Evolutionary conservation across 2,797 vertebrate genomes (phyloP).

Genomic region (Nothura maculosa): DNA sequence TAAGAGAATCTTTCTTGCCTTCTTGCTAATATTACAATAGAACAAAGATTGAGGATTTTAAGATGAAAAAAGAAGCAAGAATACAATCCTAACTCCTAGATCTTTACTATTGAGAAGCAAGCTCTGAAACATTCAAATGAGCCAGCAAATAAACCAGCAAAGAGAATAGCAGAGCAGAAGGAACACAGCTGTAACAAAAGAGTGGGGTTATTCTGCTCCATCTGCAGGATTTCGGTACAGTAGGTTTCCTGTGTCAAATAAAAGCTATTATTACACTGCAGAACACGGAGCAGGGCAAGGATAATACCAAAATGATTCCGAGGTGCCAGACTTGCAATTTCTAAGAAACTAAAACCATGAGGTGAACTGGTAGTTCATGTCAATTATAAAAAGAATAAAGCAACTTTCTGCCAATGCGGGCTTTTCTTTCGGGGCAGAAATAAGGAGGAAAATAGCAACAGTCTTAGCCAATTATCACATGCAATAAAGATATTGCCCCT

Average conservation of each 20-base stretch:
- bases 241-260: conserved; percentile 61
- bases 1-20: neutral
- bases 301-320: conserved; percentile 67
- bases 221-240: conserved; percentile 67
- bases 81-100: neutral
- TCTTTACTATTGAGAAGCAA: conserved; percentile 5
- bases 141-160: conserved; percentile 9
- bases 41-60: neutral
- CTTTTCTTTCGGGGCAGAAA: neutral
- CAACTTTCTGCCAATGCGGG: neutral
- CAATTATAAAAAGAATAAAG: neutral
- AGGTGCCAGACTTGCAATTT: conserved; percentile 67
- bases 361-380: conserved; percentile 34
- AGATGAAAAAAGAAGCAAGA: neutral
- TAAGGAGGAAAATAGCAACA: neutral
- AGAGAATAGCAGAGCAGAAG: conserved; percentile 48
- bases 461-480: fast-evolving
- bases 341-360: conserved; percentile 54
- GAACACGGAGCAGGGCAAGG: conserved; percentile 53
- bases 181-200: conserved; percentile 59
- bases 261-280: conserved; percentile 72
- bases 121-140: neutral
- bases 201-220: conserved; percentile 66
- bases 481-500: neutral
- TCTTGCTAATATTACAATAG: neutral